A percentile compares a stretch with the other conserved stretches of the same genome.
These are phyloP conservation scores for Oreortyx pictus DNA, from an alignment of 2,797 vertebrate genomes.

Conservation along the genomic window DNA sequence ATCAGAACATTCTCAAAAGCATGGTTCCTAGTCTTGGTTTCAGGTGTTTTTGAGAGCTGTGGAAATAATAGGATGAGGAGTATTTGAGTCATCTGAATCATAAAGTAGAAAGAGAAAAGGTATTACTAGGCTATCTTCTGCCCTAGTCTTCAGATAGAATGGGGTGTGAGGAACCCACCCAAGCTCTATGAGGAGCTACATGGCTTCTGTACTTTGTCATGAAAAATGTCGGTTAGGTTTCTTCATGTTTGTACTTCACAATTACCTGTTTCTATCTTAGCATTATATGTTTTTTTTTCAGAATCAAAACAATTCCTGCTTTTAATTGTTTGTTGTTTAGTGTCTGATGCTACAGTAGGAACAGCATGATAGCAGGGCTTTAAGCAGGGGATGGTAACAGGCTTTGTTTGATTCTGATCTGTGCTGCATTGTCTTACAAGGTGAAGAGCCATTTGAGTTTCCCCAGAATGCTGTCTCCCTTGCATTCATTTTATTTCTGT, in stretches of 20 bases:
- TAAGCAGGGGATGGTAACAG: neutral
- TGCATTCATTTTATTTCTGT: neutral
- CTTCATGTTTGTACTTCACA: neutral
- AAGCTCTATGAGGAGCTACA: neutral
- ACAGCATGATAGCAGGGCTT: neutral
- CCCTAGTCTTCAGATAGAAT: neutral
- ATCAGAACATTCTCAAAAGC: slow-evolving; percentile 9
- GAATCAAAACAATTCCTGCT: neutral
- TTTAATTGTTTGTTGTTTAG: neutral
- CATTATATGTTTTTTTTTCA: neutral
- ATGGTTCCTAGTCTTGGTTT: neutral
- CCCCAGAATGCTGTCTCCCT: neutral
- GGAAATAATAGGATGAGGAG: slow-evolving; percentile 9
- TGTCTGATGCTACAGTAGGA: neutral
- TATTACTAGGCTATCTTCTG: neutral
- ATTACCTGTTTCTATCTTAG: neutral
- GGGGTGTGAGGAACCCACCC: neutral
- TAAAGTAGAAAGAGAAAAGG: neutral
- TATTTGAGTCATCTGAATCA: neutral
- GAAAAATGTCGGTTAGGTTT: neutral
- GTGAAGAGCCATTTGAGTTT: neutral
- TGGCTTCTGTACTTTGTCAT: neutral
- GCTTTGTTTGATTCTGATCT: neutral
- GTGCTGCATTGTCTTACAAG: neutral
- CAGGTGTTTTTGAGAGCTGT: slow-evolving; percentile 17